Evolutionary conservation across 2,113 vertebrate genomes (phyloP), one percentile per base, ranked within the genome.

Genomic region (Sebastes fasciatus): DNA sequence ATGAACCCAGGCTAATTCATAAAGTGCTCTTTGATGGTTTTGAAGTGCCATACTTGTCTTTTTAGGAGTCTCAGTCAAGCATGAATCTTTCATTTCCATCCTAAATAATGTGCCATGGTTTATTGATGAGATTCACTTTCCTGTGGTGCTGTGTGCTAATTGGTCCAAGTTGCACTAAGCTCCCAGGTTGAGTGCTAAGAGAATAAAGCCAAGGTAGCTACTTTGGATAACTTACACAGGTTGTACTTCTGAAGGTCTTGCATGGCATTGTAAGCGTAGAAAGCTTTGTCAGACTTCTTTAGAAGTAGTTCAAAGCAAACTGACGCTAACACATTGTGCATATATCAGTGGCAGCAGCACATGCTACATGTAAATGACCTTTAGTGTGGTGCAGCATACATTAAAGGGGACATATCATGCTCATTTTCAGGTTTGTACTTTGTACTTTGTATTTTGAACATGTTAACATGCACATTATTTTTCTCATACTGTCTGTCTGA

Each of bases 51-150:
- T 26, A 52, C 80, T 87, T 71, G 77, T 82, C 71, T 83, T 88
- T 91, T 83, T 62, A 67, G 62, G 80, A 79, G 70, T 76, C 75
- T 74, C 16, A 9, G 75, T 76, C n/a, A 13, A 51, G 73, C 86
- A 90, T 91, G 51, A 86, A 90, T 93, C 48, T 91, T 95, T 93
- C 1, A 95, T 90, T 82, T 82, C 74, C 65, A 71, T 84, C 79
- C 65, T 87, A 92, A 90, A 94, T 88, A 93, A 91, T 89, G 72
- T 87, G 46, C 52, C 54, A 81, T 92, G 88, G 51, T 87, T 94
- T 91, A 92, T 92, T 93, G 67, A 95, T 93, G 83, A 87, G 86
- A 63, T 61, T 88, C 80, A 21, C 85, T 86, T 89, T 83, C 89
- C 86, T 70, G 87, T 74, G 86, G 60, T 51, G 89, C 77, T 3